Evolutionary conservation across 2,113 vertebrate genomes (phyloP).

Genomic region (Meleagris gallopavo): DNA sequence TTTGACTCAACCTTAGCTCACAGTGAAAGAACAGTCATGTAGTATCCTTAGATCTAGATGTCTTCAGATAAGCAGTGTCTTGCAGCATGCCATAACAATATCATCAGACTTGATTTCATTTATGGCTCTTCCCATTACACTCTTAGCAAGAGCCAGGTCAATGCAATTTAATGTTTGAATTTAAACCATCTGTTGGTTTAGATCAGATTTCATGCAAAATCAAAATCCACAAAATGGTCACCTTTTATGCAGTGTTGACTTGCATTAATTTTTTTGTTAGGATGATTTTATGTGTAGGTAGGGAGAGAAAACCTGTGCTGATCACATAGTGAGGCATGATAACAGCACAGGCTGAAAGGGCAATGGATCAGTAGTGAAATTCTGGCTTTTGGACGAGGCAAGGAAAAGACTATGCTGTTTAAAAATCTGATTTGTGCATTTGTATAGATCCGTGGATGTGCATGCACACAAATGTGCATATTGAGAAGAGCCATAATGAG

Average conservation of each 20-base stretch:
- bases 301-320: neutral
- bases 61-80: neutral
- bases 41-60: neutral
- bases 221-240: neutral
- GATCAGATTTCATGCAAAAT: neutral
- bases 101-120: neutral
- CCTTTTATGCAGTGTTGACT: neutral
- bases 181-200: neutral
- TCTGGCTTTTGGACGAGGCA: neutral
- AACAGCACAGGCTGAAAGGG: neutral
- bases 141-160: neutral
- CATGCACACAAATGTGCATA: neutral
- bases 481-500: neutral
- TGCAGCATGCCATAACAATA: neutral
- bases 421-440: neutral
- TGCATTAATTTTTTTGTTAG: neutral
- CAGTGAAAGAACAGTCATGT: neutral
- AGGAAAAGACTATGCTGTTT: neutral
- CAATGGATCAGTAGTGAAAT: neutral
- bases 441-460: neutral
- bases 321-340: neutral
- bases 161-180: neutral
- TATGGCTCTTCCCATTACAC: neutral
- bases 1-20: neutral
- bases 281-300: neutral